Evolutionary conservation across 2,113 vertebrate species (phyloP), one percentile per base, ranked within the genome.

Genomic region (Leucopsar rothschildi): DNA sequence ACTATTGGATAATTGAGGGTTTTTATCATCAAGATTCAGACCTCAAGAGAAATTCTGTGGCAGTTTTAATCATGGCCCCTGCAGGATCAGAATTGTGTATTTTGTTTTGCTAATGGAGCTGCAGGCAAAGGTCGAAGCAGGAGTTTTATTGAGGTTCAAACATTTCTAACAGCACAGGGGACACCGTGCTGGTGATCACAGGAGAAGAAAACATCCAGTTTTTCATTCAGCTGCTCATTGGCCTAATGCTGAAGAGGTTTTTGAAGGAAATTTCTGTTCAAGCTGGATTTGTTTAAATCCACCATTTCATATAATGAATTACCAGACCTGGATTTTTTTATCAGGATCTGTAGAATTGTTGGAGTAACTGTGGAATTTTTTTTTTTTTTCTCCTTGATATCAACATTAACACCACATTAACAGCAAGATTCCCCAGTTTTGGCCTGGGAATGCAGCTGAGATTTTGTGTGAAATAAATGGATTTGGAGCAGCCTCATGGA

Each of bases 1-100:
- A 15, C 15, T 9, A 2, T 5, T 5, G 49, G 73, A 22, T 8
- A 9, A 5, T 4, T 4, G 55, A 52, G 31, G 2, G 1, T 7
- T 70, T 49, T 33, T 65, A 39, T n/a, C 18, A 55, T 45, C n/a
- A 49, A 72, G 57, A 57, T 45, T 68, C 64, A 81, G 55, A 45
- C 22, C 40, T 28, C 0, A 1, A 17, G 18, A 64, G 61, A 69
- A 53, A 64, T 84, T 44, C 83, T 18, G 10, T 11, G 57, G 15
- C 37, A 22, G n/a, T 87, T 84, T 66, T 75, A 73, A 78, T 84
- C 69, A 27, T 0, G 4, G 53, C 12, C 40, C 40, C 40, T 39
- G 40, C 37, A 35, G 69, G 57, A 76, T 75, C 40, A 82, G 72
- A 70, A 42, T 29, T 35, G 23, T 17, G 6, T 7, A 31, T 77